These are phyloP conservation scores for Darevskia mixta DNA, from an alignment of 2,797 vertebrate species.

Conservation along the genomic window DNA sequence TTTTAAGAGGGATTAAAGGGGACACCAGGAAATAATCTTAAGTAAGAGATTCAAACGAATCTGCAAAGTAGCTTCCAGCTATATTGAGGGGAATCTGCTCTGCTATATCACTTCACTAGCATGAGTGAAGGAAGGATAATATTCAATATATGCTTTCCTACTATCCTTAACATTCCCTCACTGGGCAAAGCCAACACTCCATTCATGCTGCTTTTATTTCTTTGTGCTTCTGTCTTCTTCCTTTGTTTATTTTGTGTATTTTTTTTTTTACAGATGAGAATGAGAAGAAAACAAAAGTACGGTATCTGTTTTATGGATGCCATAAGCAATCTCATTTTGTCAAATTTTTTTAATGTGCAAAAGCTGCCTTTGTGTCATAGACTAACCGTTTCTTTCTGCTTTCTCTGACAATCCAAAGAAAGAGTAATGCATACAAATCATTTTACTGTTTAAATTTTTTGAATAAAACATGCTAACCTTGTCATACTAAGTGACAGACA, in stretches of 20 bases:
- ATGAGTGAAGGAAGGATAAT: too few species aligned
- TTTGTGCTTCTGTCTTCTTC: neutral
- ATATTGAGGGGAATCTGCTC: too few species aligned
- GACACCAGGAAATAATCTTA: too few species aligned
- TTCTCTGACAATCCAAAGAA: slow-evolving; percentile 71
- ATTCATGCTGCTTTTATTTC: fast-evolving
- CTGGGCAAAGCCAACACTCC: neutral
- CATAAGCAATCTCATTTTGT: slow-evolving; percentile 57
- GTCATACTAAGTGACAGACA: slow-evolving; percentile 84
- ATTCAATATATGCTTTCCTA: neutral
- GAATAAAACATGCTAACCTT: slow-evolving; percentile 86
- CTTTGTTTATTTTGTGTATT: slow-evolving; percentile 19
- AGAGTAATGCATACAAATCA: slow-evolving; percentile 77
- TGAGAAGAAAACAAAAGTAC: slow-evolving; percentile 57
- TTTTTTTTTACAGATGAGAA: slow-evolving; percentile 33
- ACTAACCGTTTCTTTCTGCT: slow-evolving; percentile 70
- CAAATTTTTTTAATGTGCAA: slow-evolving; percentile 34
- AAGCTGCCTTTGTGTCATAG: slow-evolving; percentile 69
- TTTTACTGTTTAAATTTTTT: slow-evolving; percentile 80
- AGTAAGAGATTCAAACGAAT: too few species aligned
- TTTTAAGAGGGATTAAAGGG: too few species aligned
- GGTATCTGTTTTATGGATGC: slow-evolving; percentile 61
- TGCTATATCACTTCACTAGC: too few species aligned
- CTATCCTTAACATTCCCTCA: too few species aligned
- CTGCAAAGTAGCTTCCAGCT: too few species aligned